Evolutionary conservation across 2,113 vertebrate species (phyloP), one percentile per base, ranked within the genome.

Genomic region (Dicentrarchus labrax): DNA sequence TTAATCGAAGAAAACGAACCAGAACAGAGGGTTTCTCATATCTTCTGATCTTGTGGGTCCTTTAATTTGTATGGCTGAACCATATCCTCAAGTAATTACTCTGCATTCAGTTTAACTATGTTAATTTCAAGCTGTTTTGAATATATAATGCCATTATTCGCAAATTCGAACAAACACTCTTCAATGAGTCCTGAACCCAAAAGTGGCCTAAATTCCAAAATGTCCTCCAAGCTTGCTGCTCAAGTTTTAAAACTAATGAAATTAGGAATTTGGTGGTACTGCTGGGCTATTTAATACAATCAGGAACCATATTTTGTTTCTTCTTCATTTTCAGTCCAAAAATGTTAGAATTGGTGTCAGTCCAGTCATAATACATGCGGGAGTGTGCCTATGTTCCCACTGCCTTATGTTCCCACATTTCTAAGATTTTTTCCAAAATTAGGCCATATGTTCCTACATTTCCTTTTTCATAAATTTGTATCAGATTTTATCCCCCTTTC

Each of bases 1-100:
- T 73, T 67, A 78, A 66, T 78, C 1, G 8, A 21, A 43, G 43
- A 38, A 51, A 72, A 82, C 9, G 6, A 57, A 75, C 19, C 65
- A 64, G 36, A 82, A 65, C n/a, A 54, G 36, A 82, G 21, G 4
- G 4, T 57, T 56, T 43, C n/a, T 75, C n/a, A 17, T 13, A 11
- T 64, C 45, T 8, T n/a, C 24, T n/a, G 8, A 24, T 30, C 24
- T 24, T 67, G 19, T 54, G 38, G 39, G 6, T 57, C 11, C 9
- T 51, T 61, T 54, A 1, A 13, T 41, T 68, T 75, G 68, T 43
- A 73, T 39, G 62, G 41, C 56, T 22, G 16, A 72, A 48, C n/a
- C 19, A 36, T 57, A 66, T 38, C 53, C 36, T 60, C 36, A 2
- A 50, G 22, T 72, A 77, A 65, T 65, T 8, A 61, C 51, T 38